Percentiles rank a stretch among this genome's conserved stretches.
Conservation (phyloP, 2,797 vertebrate genomes). For the Chelon auratus region DNA sequence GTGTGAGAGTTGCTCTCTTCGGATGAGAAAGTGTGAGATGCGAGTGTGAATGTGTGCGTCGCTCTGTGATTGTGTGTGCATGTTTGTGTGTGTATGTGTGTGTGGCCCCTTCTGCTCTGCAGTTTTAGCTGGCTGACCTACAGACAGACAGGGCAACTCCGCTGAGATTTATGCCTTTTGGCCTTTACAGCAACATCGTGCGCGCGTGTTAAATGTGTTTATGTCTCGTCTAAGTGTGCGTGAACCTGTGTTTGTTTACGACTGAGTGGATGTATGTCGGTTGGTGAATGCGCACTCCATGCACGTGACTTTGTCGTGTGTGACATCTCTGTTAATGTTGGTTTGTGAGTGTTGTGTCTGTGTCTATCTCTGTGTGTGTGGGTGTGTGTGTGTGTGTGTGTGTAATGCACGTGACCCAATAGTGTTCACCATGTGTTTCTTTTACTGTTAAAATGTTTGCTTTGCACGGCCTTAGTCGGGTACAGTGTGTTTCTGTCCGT, state of each 20-base stretch:
- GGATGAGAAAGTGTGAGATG: constrained; percentile 18
- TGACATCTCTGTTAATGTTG: constrained; percentile 11
- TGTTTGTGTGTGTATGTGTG: not conserved
- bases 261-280: constrained; percentile 3
- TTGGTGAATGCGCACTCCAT: not conserved
- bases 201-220: constrained; percentile 6
- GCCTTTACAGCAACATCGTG: constrained; percentile 51
- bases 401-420: not conserved
- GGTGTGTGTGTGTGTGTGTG: not conserved
- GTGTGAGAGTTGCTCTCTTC: constrained; percentile 10
- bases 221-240: not conserved
- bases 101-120: constrained; percentile 68
- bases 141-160: constrained; percentile 54
- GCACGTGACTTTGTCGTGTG: constrained; percentile 16
- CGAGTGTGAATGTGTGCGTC: constrained; percentile 2
- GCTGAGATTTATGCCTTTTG: constrained; percentile 54
- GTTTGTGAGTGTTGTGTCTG: not conserved
- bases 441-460: not conserved
- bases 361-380: not conserved
- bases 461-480: too few relatives aligned
- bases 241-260: constrained; percentile 15
- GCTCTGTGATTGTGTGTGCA: constrained; percentile 10
- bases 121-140: constrained; percentile 60
- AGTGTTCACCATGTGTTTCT: not conserved
- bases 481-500: too few relatives aligned